phyloP scores from a whole-genome alignment of 2,797 vertebrate species.

The Arctocebus calabarensis region DNA sequence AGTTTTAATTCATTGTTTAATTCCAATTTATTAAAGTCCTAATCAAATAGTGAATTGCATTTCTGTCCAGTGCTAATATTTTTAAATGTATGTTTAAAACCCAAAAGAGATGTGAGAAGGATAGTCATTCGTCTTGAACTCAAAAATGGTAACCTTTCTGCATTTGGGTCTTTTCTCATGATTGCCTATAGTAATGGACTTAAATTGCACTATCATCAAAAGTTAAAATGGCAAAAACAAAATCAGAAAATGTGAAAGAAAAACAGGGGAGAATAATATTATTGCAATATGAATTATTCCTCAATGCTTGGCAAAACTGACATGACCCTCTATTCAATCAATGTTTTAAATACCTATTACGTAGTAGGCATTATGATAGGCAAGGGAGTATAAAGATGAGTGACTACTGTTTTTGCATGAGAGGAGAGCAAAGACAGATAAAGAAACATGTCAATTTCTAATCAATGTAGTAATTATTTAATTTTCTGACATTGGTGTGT shows the following conservation, averaged over 20 bases:
- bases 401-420: background rate
- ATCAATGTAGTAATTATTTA: background rate
- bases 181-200: background rate
- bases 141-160: background rate
- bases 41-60: background rate
- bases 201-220: background rate
- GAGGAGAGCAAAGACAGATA: background rate
- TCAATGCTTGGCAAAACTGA: background rate
- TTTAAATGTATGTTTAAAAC: background rate
- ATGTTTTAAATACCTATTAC: background rate
- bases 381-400: background rate
- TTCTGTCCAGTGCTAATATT: background rate
- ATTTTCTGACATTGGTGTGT: background rate
- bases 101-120: background rate
- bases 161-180: background rate
- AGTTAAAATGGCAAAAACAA: background rate
- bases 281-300: background rate
- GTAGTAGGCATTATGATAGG: background rate
- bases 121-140: background rate
- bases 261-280: background rate
- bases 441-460: background rate
- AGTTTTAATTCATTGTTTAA: constrained; percentile 7
- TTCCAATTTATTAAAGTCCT: constrained; percentile 22
- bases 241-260: background rate
- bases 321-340: background rate